phyloP scores from a whole-genome alignment of 2,113 vertebrate genomes.

The Cephalopholis sonnerati region DNA sequence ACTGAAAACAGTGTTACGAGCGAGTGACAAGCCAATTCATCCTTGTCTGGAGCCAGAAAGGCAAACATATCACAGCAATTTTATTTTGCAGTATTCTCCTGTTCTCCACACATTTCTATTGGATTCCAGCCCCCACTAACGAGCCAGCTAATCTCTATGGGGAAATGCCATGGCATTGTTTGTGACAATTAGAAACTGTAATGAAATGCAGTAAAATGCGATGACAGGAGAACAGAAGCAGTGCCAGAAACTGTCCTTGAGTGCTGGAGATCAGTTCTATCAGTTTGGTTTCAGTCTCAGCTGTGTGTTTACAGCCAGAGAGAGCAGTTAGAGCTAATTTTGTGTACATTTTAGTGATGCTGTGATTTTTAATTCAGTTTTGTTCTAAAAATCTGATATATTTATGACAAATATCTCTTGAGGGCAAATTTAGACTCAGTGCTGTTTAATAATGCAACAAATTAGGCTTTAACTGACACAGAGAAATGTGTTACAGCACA shows the following conservation, averaged over 20 bases:
- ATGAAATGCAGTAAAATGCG: slow-evolving; percentile 34
- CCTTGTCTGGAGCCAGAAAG: background rate
- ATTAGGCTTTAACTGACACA: background rate
- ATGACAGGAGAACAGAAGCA: background rate
- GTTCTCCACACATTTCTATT: background rate
- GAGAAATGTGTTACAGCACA: background rate
- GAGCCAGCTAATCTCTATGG: background rate
- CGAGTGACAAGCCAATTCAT: background rate
- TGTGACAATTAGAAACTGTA: slow-evolving; percentile 13
- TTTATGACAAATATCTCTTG: background rate
- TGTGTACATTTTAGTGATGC: background rate
- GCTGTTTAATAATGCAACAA: background rate
- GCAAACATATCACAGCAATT: slow-evolving; percentile 8
- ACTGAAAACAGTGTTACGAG: background rate
- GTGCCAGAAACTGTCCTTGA: background rate
- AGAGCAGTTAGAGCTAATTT: background rate
- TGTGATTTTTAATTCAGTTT: background rate
- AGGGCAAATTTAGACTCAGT: background rate
- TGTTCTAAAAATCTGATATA: background rate
- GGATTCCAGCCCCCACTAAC: slow-evolving; percentile 2
- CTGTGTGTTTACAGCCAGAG: background rate
- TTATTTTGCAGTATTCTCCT: background rate
- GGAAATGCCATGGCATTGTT: slow-evolving; percentile 14
- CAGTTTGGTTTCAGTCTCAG: background rate
- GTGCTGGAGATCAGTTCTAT: background rate